phyloP scores from a whole-genome alignment of 2,888 invertebrate species.

The Drosophila nr. perissopoda region DNA sequence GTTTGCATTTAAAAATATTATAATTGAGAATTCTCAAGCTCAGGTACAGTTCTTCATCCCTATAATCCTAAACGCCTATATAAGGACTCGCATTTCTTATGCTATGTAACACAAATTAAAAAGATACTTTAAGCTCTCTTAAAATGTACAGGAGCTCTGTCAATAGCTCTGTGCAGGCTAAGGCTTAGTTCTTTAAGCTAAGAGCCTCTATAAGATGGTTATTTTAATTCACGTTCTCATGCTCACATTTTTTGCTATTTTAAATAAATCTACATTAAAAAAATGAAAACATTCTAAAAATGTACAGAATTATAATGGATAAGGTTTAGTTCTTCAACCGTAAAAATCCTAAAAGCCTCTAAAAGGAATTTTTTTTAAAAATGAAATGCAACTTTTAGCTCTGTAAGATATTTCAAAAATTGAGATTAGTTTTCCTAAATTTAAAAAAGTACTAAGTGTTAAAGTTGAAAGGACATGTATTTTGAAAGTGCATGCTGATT shows the following conservation, averaged over 20 bases:
- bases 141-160: background rate
- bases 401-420: background rate
- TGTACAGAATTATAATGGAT: no score
- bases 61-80: background rate
- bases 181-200: background rate
- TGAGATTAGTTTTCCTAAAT: no score
- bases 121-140: background rate
- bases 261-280: background rate
- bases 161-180: background rate
- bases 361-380: no score
- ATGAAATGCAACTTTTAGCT: no score
- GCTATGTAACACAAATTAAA: background rate
- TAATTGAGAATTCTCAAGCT: background rate
- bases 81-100: background rate
- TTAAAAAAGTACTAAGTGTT: background rate
- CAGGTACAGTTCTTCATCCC: background rate
- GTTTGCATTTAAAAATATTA: background rate
- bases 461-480: background rate
- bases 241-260: background rate
- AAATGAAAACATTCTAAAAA: no score
- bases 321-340: background rate
- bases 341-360: background rate
- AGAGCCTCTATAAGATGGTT: background rate
- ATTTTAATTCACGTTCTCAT: background rate
- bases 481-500: constrained; percentile 5